These are phyloP conservation scores for Zaprionus inermis DNA, from an alignment of 1,140 invertebrate genomes.

Conservation along the genomic window DNA sequence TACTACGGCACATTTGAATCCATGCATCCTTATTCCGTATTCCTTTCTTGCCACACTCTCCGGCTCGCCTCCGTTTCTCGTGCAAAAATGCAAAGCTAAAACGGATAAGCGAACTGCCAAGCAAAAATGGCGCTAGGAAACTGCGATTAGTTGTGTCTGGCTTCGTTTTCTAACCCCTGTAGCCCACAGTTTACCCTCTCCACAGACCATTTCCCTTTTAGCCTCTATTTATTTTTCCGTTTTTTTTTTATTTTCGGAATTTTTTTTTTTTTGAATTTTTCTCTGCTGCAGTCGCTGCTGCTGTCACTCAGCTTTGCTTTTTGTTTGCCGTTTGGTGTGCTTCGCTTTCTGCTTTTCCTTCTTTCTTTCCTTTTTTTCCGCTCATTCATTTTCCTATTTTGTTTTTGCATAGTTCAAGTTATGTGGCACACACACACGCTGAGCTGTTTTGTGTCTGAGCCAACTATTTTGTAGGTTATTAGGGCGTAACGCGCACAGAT, in stretches of 20 bases:
- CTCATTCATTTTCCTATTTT: slow-evolving; percentile 72
- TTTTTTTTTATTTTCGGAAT: neutral
- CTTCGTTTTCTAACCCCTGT: slow-evolving; percentile 11
- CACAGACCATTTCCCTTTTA: slow-evolving; percentile 2
- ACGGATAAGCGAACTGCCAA: slow-evolving; percentile 44
- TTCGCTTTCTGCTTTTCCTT: neutral
- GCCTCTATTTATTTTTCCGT: neutral
- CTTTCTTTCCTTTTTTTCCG: slow-evolving; percentile 19
- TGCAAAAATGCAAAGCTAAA: slow-evolving; percentile 45
- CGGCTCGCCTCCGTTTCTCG: too few relatives aligned
- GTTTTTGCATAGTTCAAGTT: slow-evolving; percentile 73
- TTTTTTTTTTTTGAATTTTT: slow-evolving; percentile 1
- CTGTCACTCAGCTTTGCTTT: slow-evolving; percentile 43
- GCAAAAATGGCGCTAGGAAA: slow-evolving; percentile 43
- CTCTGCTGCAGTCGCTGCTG: slow-evolving; percentile 14
- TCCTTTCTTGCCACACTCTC: too few relatives aligned
- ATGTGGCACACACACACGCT: slow-evolving; percentile 38
- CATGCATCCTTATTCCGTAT: neutral
- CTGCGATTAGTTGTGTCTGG: slow-evolving; percentile 60
- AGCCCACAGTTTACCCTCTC: neutral
- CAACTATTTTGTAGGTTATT: slow-evolving; percentile 82
- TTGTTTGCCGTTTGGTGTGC: slow-evolving; percentile 27
- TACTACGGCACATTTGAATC: slow-evolving; percentile 5
- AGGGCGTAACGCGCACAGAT: slow-evolving; percentile 70
- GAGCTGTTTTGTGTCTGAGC: slow-evolving; percentile 67